Evolutionary conservation across 2,888 invertebrate species (phyloP).

Genomic region (Troglohyphantes excavatus): DNA sequence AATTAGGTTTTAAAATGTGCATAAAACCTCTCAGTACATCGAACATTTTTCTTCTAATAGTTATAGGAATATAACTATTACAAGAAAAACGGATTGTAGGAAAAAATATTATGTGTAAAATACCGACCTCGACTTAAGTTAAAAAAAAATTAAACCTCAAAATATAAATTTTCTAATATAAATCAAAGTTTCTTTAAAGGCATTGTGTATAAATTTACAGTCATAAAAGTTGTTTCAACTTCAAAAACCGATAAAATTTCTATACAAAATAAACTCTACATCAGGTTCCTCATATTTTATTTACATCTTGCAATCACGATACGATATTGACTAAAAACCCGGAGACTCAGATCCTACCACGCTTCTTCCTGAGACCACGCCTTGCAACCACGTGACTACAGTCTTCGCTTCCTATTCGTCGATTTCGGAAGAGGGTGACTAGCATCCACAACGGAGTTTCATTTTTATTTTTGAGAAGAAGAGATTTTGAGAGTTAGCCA

Average conservation of each 20-base stretch:
- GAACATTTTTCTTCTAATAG: too few species aligned
- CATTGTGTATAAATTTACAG: too few species aligned
- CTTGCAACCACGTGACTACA: conserved; percentile 25
- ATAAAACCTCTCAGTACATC: too few species aligned
- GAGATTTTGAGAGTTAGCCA: neutral
- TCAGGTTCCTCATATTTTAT: neutral
- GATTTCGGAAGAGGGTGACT: neutral
- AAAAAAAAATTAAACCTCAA: too few species aligned
- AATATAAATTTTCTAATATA: too few species aligned
- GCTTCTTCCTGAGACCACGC: conserved; percentile 10
- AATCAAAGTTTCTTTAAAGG: too few species aligned
- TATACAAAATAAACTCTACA: neutral
- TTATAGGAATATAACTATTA: too few species aligned
- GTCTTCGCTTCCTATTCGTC: conserved; percentile 23
- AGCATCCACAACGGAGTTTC: neutral
- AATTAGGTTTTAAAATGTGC: too few species aligned
- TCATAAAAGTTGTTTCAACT: neutral
- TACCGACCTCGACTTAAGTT: too few species aligned
- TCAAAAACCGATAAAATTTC: neutral
- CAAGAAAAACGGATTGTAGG: too few species aligned
- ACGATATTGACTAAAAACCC: conserved; percentile 3
- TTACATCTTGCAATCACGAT: neutral
- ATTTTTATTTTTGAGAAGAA: neutral
- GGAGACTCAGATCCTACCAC: neutral
- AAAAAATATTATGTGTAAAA: too few species aligned